Conservation (phyloP, 1,140 invertebrate species). For the Tenebrio molitor region DNA sequence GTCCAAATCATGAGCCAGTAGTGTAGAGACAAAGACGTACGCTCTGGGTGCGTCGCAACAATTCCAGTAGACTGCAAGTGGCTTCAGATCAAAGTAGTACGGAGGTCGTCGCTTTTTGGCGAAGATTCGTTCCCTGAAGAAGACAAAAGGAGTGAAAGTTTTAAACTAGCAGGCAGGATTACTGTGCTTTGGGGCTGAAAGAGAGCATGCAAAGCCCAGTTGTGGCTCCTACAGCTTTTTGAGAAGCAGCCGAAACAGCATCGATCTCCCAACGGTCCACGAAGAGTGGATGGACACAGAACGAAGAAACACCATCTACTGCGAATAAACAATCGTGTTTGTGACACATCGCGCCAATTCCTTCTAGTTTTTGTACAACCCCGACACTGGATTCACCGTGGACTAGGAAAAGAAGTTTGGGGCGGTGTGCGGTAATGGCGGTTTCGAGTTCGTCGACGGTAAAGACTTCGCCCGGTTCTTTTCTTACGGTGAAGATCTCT, state of each 20-base stretch:
- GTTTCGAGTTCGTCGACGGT: slow-evolving; percentile 71
- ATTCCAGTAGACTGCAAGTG: too few relatives aligned
- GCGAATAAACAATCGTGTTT: slow-evolving; percentile 63
- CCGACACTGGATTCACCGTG: slow-evolving; percentile 89
- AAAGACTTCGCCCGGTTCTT: slow-evolving; percentile 69
- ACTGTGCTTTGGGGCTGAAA: too few relatives aligned
- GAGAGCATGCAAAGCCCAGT: too few relatives aligned
- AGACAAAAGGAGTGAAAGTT: too few relatives aligned
- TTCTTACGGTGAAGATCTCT: not conserved
- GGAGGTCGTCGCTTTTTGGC: too few relatives aligned
- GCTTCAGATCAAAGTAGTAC: too few relatives aligned
- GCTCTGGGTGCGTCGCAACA: too few relatives aligned
- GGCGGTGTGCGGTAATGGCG: slow-evolving; percentile 72
- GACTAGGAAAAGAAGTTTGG: slow-evolving; percentile 80
- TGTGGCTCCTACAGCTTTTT: slow-evolving; percentile 86
- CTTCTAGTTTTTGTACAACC: slow-evolving; percentile 81
- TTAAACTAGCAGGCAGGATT: too few relatives aligned
- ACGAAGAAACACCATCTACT: slow-evolving; percentile 7
- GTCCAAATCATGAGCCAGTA: too few relatives aligned
- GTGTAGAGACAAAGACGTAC: too few relatives aligned
- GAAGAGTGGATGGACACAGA: slow-evolving; percentile 73
- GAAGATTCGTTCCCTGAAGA: too few relatives aligned
- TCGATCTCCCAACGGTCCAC: slow-evolving; percentile 86
- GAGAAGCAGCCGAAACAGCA: too few relatives aligned
- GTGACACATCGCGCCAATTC: slow-evolving; percentile 80